Evolutionary conservation across 2,113 vertebrate genomes (phyloP), one percentile per base, ranked within the genome.

Genomic region (Xerus inauris): DNA sequence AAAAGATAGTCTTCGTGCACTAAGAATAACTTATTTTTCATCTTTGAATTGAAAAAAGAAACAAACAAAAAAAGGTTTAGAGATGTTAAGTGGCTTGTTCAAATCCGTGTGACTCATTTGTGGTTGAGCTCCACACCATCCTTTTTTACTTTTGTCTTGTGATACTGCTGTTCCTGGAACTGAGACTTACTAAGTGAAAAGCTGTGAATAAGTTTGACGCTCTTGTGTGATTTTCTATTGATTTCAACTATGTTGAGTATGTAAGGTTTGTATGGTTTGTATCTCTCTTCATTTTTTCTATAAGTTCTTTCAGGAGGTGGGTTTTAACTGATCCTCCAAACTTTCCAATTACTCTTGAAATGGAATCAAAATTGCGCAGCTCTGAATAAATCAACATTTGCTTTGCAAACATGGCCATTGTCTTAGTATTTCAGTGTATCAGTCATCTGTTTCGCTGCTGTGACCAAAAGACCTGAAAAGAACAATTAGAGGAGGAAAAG

Each of bases 91-190:
- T 2, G 26, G n/a, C 38, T 17, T 38, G 1, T 19, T 11, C 59
- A 32, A 6, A 1, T 24, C 28, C 5, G 54, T 57, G 24, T 11
- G 20, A 24, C 22, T n/a, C 1, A 4, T n/a, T 9, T 8, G 30
- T 40, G 59, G 32, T 32, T 22, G 3, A 12, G 20, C 24, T 67
- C 24, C 35, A 10, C 2, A 8, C 1, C 14, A 9, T 38, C 20
- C 3, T 71, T 71, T 26, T 13, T 26, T 19, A 0, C 1, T 5
- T 4, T 1, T 17, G 19, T 10, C 32, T 13, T 5, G 32, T 5
- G 32, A 38, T n/a, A 2, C 10, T 6, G 4, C 51, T 0, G 1
- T 8, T 9, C 28, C 45, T 45, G 28, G 76, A 86, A 45, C 14
- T 35, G 5, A 10, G 28, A 9, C 8, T 73, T 22, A 0, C 0